Evolutionary conservation across 2,797 vertebrate genomes (phyloP).

Genomic region (Hydrocynus forskahlii): DNA sequence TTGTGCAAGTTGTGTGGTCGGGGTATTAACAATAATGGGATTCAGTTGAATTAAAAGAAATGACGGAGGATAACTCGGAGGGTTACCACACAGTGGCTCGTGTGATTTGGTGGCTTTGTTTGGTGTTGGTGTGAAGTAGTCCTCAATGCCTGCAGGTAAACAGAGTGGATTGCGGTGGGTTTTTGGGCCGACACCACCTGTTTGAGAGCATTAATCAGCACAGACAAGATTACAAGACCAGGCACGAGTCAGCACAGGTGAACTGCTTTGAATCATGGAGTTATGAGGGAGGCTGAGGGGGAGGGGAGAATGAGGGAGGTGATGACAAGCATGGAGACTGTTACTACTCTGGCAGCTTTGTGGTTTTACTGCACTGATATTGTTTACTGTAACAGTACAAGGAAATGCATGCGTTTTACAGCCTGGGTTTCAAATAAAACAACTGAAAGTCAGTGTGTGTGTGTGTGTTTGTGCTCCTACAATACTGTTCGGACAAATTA

Average conservation of each 20-base stretch:
- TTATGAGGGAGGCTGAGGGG: background rate
- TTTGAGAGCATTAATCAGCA: constrained; percentile 61
- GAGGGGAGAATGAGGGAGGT: background rate
- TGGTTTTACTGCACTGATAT: background rate
- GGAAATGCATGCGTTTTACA: background rate
- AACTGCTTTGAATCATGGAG: constrained; percentile 48
- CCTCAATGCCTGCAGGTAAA: constrained; percentile 32
- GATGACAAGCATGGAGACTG: background rate
- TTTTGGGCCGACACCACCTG: constrained; percentile 68
- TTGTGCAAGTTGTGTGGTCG: too few species aligned
- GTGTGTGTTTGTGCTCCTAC: background rate
- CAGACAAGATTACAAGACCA: constrained; percentile 65
- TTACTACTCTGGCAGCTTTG: background rate
- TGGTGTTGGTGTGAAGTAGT: background rate
- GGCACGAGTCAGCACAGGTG: constrained; percentile 71
- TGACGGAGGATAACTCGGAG: too few species aligned
- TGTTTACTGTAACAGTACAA: background rate
- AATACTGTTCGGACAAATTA: too few species aligned
- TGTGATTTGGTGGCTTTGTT: background rate
- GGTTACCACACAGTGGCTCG: background rate
- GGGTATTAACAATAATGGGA: too few species aligned
- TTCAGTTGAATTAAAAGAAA: too few species aligned
- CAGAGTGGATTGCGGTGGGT: constrained; percentile 30
- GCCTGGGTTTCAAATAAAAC: too few species aligned
- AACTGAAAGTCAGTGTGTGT: background rate